Conservation (phyloP, 2,797 vertebrate genomes). For the Iguana delicatissima region DNA sequence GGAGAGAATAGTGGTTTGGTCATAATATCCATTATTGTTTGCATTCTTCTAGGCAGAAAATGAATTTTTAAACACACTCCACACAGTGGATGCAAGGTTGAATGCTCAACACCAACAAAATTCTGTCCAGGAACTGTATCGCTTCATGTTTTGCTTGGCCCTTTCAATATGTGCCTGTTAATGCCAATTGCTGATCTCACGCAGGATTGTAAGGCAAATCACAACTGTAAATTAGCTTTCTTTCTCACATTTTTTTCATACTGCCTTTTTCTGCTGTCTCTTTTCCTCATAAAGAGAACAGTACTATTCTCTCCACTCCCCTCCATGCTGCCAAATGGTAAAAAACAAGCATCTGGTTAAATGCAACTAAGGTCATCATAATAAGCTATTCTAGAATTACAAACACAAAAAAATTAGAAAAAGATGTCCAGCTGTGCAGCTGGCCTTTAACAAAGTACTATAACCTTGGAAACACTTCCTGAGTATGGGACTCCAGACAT, state of each 20-base stretch:
- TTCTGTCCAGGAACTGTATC: background rate
- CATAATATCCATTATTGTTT: background rate
- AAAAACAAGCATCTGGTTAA: slow-evolving; percentile 29
- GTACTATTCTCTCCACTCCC: no score
- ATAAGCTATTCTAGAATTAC: slow-evolving; percentile 5
- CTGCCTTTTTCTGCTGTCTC: background rate
- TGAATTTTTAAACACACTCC: background rate
- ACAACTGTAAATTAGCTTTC: background rate
- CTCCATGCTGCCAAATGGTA: background rate
- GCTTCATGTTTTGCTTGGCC: slow-evolving; percentile 16
- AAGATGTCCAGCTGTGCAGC: slow-evolving; percentile 17
- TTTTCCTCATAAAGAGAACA: background rate
- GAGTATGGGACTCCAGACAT: background rate
- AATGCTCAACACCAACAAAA: background rate
- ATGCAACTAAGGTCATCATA: slow-evolving; percentile 11
- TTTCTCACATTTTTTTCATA: background rate
- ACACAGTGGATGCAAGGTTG: background rate
- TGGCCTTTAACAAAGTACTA: background rate
- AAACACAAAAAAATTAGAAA: slow-evolving; percentile 8
- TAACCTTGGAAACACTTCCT: slow-evolving; percentile 1
- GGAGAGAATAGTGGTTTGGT: background rate
- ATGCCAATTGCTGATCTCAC: slow-evolving; percentile 3
- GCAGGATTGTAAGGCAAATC: background rate
- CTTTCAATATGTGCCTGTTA: slow-evolving; percentile 14
- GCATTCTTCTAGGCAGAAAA: background rate